Conservation (phyloP, 2,113 vertebrate species). For the Gobiocypris rarus region DNA sequence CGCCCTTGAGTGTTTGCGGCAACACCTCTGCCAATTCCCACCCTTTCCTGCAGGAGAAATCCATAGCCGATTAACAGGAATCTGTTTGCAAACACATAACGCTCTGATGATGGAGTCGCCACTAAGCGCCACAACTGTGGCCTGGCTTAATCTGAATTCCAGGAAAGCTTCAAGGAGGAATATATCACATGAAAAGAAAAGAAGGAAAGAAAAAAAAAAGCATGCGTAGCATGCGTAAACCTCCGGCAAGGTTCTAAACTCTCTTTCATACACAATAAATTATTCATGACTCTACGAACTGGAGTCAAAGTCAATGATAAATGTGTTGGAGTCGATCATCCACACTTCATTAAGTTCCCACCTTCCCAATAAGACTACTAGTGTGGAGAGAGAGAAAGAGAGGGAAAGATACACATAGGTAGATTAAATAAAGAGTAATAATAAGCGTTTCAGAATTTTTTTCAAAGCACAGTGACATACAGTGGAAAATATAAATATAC, state of each 20-base stretch:
- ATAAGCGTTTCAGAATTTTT: background rate
- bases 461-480: background rate
- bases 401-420: conserved; percentile 32
- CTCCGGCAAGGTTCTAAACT: conserved; percentile 70
- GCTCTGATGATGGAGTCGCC: conserved; percentile 30
- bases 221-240: conserved; percentile 48
- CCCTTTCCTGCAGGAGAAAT: conserved; percentile 5
- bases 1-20: background rate
- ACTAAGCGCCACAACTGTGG: conserved; percentile 39
- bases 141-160: conserved; percentile 66
- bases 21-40: background rate
- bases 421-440: conserved; percentile 8
- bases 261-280: conserved; percentile 76
- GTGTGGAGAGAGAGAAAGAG: conserved; percentile 17
- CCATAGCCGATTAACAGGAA: conserved; percentile 49
- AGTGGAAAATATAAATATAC: background rate
- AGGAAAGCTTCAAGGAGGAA: conserved; percentile 72
- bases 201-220: background rate
- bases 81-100: conserved; percentile 52
- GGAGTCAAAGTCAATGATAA: conserved; percentile 76
- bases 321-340: conserved; percentile 68
- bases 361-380: conserved; percentile 56
- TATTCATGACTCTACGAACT: conserved; percentile 75
- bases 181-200: conserved; percentile 60
- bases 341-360: conserved; percentile 72